phyloP scores from a whole-genome alignment of 2,113 vertebrate genomes.

The Vimba vimba region DNA sequence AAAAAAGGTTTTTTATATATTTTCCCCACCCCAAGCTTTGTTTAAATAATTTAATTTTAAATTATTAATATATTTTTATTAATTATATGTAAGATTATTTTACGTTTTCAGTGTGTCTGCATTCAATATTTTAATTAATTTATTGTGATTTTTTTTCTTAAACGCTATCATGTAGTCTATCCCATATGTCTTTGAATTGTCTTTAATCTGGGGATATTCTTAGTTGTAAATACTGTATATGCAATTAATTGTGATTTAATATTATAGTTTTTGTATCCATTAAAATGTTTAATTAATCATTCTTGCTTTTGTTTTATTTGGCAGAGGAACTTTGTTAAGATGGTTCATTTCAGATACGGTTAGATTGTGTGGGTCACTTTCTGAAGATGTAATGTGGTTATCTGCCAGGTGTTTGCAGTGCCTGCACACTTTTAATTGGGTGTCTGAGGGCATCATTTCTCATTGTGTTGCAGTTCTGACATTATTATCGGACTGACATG shows the following conservation, averaged over 20 bases:
- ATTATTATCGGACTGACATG: neutral
- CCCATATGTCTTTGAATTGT: neutral
- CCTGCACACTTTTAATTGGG: conserved; percentile 29
- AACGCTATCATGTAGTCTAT: neutral
- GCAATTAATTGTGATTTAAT: neutral
- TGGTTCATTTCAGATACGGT: neutral
- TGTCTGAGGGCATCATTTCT: neutral
- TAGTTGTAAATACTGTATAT: neutral
- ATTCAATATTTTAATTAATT: neutral
- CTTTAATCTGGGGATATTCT: neutral
- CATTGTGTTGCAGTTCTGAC: conserved; percentile 21
- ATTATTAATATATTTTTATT: neutral
- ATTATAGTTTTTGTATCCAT: neutral
- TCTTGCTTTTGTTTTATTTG: neutral
- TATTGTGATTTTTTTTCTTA: neutral
- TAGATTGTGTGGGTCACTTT: conserved; percentile 1
- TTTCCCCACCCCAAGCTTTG: neutral
- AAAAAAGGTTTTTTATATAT: neutral
- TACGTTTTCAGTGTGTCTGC: neutral
- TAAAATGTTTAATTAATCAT: neutral
- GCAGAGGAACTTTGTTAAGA: neutral
- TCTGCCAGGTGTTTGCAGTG: neutral
- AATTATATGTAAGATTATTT: neutral
- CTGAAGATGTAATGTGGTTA: neutral
- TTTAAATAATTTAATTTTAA: neutral